phyloP scores from a whole-genome alignment of 1,140 invertebrate genomes.

The Drosophila sucinea region DNA sequence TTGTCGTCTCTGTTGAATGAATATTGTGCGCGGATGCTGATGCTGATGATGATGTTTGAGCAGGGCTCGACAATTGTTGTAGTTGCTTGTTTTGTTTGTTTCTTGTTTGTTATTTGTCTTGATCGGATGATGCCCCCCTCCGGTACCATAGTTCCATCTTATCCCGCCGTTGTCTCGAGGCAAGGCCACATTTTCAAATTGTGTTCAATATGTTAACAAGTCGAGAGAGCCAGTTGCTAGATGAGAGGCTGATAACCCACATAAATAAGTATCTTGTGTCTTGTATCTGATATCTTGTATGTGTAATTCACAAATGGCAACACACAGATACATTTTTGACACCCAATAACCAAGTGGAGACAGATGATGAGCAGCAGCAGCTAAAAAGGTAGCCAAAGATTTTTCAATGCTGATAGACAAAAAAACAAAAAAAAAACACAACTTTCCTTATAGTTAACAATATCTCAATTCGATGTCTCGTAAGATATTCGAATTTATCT shows the following conservation, averaged over 20 bases:
- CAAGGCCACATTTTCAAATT: slow-evolving; percentile 47
- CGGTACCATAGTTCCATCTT: background rate
- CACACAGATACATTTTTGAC: slow-evolving; percentile 47
- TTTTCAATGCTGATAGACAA: slow-evolving; percentile 2
- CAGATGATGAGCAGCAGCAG: slow-evolving; percentile 6
- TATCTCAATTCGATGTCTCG: background rate
- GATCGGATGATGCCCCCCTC: slow-evolving; percentile 15
- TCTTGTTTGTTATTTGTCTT: slow-evolving; percentile 32
- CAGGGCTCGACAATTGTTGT: slow-evolving; percentile 26
- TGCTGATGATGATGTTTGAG: slow-evolving; percentile 32
- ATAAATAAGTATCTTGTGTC: slow-evolving; percentile 47
- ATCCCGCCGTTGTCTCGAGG: background rate
- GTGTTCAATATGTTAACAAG: slow-evolving; percentile 71
- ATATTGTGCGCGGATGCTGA: background rate
- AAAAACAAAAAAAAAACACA: background rate
- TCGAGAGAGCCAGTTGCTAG: slow-evolving; percentile 24
- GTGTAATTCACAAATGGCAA: slow-evolving; percentile 18
- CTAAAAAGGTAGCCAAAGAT: slow-evolving; percentile 31
- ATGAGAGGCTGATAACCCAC: slow-evolving; percentile 55
- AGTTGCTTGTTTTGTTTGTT: slow-evolving; percentile 27
- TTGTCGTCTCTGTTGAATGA: slow-evolving; percentile 6
- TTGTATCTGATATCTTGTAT: slow-evolving; percentile 18
- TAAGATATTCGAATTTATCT: background rate
- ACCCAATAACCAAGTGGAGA: slow-evolving; percentile 45
- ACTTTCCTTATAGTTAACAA: slow-evolving; percentile 2